Evolutionary conservation across 2,113 vertebrate species (phyloP).

Genomic region (Lathamus discolor): DNA sequence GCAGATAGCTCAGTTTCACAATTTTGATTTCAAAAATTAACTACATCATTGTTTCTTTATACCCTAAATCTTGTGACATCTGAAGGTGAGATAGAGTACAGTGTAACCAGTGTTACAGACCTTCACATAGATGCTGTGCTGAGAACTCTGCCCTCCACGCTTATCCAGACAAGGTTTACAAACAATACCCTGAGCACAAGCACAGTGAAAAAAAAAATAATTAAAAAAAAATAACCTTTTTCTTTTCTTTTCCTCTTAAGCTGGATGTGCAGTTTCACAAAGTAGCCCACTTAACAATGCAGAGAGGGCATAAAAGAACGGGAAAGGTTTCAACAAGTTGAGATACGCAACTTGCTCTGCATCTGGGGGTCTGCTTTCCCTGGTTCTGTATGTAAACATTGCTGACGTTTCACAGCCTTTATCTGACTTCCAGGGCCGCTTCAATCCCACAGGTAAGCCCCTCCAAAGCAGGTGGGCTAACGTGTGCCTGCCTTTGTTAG

Average conservation of each 20-base stretch:
- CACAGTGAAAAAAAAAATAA: background rate
- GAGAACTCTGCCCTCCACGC: background rate
- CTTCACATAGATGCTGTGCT: background rate
- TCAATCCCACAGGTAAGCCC: background rate
- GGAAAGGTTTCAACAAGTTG: background rate
- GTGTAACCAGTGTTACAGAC: background rate
- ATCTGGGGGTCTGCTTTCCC: background rate
- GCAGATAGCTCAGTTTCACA: background rate
- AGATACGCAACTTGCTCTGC: background rate
- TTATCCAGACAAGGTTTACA: background rate
- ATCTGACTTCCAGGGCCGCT: background rate
- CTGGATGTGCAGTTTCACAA: background rate
- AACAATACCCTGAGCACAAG: background rate
- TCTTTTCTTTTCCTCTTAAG: background rate
- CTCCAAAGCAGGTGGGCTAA: background rate
- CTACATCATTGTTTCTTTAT: background rate
- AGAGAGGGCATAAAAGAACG: background rate
- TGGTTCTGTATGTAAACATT: background rate
- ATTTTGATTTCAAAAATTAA: background rate
- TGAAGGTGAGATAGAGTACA: accelerated
- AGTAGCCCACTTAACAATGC: background rate
- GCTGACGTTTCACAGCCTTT: background rate
- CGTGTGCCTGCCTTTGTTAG: background rate
- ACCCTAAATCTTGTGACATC: background rate
- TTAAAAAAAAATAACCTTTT: background rate